Evolutionary conservation across 2,888 invertebrate species (phyloP), one percentile per base, ranked within the genome.

Genomic region (Drosophila koepferae): DNA sequence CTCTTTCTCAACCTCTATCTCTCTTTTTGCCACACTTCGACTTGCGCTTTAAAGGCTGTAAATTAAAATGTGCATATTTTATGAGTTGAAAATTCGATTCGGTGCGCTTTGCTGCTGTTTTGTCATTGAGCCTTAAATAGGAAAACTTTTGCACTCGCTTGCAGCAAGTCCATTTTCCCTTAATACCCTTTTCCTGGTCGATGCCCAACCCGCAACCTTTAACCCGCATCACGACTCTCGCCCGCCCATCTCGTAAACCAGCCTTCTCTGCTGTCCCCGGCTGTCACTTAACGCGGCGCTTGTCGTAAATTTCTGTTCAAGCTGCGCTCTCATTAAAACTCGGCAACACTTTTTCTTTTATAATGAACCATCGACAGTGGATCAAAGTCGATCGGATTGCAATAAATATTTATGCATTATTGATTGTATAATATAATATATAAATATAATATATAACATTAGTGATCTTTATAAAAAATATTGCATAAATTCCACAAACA

Each of bases 271-370:
- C 31, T 36, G 16, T 66, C 56, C 64, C 68, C 70, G 72, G 68
- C 51, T 71, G 66, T 82, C 78, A 82, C 81, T 80, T 80, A 73
- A 60, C 61, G 70, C 51, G 74, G 40, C 69, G 75, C 66, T 70
- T 72, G 75, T 73, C 82, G 79, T 71, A 79, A 80, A 82, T 79
- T 81, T 71, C 59, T 74, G 77, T 63, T 77, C 77, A 81, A 78
- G 81, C 73, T 82, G 76, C 71, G 71, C 76, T 72, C 82, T 89
- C 88, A 84, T 90, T 90, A 89, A 82, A 85, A 83, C 74, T 81
- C 86, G 75, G 86, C 88, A 78, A 74, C 85, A 80, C 80, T 80
- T 77, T 77, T 77, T 60, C 67, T 58, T 67, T 68, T 67, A 72
- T 82, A 82, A 86, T 76, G 76, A 86, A 77, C 68, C 51, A 5